These are phyloP conservation scores for Micrastur ruficollis DNA, from an alignment of 2,797 vertebrate genomes.

Conservation along the genomic window DNA sequence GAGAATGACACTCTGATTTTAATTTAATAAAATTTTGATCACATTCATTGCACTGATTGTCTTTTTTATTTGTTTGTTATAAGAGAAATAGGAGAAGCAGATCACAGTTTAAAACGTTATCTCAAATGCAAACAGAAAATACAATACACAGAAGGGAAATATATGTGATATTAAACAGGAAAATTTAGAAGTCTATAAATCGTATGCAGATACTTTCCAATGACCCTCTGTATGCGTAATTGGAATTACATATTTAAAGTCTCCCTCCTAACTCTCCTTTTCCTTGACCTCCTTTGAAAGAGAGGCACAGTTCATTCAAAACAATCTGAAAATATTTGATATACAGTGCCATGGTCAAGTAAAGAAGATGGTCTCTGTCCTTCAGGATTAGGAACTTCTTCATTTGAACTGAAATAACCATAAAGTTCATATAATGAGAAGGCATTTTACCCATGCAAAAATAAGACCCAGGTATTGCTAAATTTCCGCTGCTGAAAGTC, in stretches of 20 bases:
- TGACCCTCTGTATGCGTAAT: neutral
- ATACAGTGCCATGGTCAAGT: neutral
- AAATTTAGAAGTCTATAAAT: neutral
- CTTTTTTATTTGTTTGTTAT: neutral
- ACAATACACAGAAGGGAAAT: neutral
- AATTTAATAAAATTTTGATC: neutral
- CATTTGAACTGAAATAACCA: neutral
- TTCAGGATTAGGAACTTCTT: neutral
- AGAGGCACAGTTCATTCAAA: neutral
- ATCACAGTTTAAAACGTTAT: neutral
- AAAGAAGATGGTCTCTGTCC: neutral
- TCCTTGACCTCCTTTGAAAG: neutral
- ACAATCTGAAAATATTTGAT: neutral
- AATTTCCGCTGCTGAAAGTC: neutral
- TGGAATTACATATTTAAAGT: neutral
- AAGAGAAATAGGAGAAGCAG: neutral
- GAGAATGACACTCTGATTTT: neutral
- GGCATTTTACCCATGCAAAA: neutral
- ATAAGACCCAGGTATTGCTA: neutral
- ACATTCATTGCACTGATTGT: neutral
- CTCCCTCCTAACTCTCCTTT: neutral
- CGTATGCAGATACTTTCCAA: neutral
- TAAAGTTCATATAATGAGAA: neutral
- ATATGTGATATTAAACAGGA: neutral
- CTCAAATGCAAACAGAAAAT: neutral